phyloP scores from a whole-genome alignment of 2,113 vertebrate species.

The Blennius ocellaris region DNA sequence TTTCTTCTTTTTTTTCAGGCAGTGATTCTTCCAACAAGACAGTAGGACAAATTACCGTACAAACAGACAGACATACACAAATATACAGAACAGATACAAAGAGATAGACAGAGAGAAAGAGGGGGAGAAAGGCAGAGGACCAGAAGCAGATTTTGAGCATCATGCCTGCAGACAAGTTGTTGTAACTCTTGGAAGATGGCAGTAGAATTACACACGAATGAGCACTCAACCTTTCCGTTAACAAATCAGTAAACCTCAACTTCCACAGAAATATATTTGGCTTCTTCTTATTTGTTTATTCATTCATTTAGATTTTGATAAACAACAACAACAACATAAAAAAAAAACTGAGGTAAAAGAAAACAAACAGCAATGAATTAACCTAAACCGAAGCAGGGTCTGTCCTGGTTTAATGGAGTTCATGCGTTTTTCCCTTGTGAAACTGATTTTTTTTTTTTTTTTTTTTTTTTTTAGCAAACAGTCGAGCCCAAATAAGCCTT shows the following conservation, averaged over 20 bases:
- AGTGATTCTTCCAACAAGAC: conserved; percentile 79
- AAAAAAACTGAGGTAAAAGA: conserved; percentile 28
- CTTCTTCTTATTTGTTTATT: conserved; percentile 82
- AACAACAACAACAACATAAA: conserved; percentile 6
- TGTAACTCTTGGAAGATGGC: conserved; percentile 76
- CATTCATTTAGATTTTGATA: conserved; percentile 74
- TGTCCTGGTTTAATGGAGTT: conserved; percentile 36
- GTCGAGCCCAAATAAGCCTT: conserved; percentile 36
- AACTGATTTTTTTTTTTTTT: neutral
- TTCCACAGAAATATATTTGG: conserved; percentile 84
- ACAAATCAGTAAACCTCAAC: conserved; percentile 74
- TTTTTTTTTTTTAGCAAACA: conserved; percentile 21
- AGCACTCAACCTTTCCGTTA: conserved; percentile 48
- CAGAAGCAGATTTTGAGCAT: conserved; percentile 69
- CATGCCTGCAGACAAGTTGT: conserved; percentile 73
- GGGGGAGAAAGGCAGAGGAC: conserved; percentile 65
- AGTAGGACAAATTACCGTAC: conserved; percentile 65
- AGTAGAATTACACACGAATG: conserved; percentile 78
- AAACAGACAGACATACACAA: conserved; percentile 70
- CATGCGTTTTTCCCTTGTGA: conserved; percentile 24
- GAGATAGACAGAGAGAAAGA: conserved; percentile 54
- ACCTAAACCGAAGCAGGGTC: conserved; percentile 68
- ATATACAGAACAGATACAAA: conserved; percentile 66
- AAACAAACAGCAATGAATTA: conserved; percentile 49
- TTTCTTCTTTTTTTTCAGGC: conserved; percentile 56